phyloP scores from a whole-genome alignment of 2,888 invertebrate genomes.

The Stenchaetothrips biformis region DNA sequence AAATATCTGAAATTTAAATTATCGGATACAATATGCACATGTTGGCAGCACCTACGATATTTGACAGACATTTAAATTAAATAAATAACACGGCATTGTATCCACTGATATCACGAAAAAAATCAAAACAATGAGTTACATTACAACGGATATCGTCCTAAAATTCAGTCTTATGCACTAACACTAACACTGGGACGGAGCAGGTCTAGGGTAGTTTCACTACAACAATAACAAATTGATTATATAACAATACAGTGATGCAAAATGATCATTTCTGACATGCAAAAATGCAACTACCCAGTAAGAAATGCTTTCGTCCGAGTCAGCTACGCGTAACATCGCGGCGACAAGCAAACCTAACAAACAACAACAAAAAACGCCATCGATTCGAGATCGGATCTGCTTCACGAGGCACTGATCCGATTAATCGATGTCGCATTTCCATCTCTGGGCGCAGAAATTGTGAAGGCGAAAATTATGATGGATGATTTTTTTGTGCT shows the following conservation, averaged over 20 bases:
- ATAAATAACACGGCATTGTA: conserved; percentile 8
- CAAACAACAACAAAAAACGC: too few relatives aligned
- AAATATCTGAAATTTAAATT: conserved; percentile 22
- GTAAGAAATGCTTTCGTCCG: too few relatives aligned
- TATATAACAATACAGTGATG: conserved; percentile 10
- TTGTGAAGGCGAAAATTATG: not conserved
- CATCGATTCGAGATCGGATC: not conserved
- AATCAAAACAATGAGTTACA: conserved; percentile 10
- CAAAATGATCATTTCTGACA: not conserved
- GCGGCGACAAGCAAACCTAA: too few relatives aligned
- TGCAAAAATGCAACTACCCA: not conserved
- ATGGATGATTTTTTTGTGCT: not conserved
- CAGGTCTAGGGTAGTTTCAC: not conserved
- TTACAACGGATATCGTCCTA: not conserved
- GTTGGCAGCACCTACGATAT: conserved; percentile 5
- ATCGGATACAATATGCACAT: conserved; percentile 11
- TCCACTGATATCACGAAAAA: conserved; percentile 17
- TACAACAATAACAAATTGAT: not conserved
- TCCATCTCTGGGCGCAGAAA: not conserved
- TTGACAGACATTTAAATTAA: conserved; percentile 20
- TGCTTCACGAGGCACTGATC: not conserved
- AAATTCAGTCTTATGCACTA: conserved; percentile 20
- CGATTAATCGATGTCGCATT: not conserved
- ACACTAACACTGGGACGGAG: conserved; percentile 5
- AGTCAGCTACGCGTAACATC: too few relatives aligned